Evolutionary conservation across 2,888 invertebrate species (phyloP).

Genomic region (Nemapogon koenigi): DNA sequence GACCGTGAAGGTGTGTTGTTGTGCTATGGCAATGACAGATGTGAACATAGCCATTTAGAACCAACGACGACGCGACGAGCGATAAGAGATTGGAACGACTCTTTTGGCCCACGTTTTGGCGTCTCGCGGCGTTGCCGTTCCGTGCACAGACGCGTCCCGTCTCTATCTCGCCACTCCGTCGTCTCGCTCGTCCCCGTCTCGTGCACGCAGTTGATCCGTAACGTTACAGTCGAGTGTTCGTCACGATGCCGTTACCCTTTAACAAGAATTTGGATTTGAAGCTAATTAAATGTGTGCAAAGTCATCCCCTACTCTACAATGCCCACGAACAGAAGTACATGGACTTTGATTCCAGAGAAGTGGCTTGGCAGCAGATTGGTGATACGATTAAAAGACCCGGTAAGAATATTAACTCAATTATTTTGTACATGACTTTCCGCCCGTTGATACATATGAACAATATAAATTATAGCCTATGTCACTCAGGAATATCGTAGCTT

Average conservation of each 20-base stretch:
- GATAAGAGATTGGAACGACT: too few relatives aligned
- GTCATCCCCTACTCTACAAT: constrained; percentile 38
- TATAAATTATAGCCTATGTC: too few relatives aligned
- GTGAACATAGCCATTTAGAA: too few relatives aligned
- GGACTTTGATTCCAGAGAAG: constrained; percentile 39
- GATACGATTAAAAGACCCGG: constrained; percentile 38
- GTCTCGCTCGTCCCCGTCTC: not conserved
- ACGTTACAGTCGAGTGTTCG: constrained; percentile 2
- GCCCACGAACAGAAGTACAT: constrained; percentile 36
- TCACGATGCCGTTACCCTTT: constrained; percentile 33
- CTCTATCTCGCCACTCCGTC: not conserved
- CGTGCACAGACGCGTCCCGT: constrained; percentile 7
- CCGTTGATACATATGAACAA: not conserved
- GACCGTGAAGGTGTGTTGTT: too few relatives aligned
- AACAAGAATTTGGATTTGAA: constrained; percentile 36
- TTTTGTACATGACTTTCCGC: not conserved
- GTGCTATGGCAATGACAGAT: too few relatives aligned
- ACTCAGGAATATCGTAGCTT: too few relatives aligned
- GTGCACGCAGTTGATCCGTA: not conserved
- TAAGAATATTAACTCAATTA: constrained; percentile 20
- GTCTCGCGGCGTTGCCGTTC: constrained; percentile 14
- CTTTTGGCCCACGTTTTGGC: not conserved
- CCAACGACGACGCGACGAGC: too few relatives aligned
- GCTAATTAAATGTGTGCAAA: constrained; percentile 35
- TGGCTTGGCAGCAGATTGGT: constrained; percentile 49